Evolutionary conservation across 2,113 vertebrate species (phyloP), one percentile per base, ranked within the genome.

Genomic region (Hoplias malabaricus): DNA sequence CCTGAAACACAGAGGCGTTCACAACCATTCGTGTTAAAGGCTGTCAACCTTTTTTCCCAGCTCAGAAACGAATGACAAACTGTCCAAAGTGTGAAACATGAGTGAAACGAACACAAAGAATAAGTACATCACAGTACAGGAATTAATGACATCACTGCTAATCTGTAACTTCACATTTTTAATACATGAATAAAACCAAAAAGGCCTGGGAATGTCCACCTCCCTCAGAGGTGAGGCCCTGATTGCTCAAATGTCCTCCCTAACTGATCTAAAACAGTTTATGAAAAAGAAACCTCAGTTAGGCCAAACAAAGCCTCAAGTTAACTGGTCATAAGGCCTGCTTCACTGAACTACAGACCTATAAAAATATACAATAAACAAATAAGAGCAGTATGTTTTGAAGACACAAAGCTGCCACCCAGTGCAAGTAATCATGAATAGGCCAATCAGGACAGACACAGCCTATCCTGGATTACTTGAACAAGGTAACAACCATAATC

Each of bases 401-500:
- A 48, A 62, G 86, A 40, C 53, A 75, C 74, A 80, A 62, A 66
- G 91, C 84, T 86, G 87, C 89, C 88, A 93, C 93, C 96, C 90
- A 93, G 94, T 93, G 93, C 98, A 99, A 99, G 98, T 98, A 99
- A 97, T 95, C 96, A 83, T 94, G 96, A 96, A 98, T 93, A 99
- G 98, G 98, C 98, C 95, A 94, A 89, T 86, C 85, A 89, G 88
- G 89, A 93, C 82, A 90, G 87, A 93, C 92, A 98, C 96, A 99
- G 97, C 98, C 97, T 99, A 98, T 99, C 98, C 98, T 99, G 98
- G 98, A 98, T 99, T 99, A 99, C 98, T 99, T 99, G 98, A 99
- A 98, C 91, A 87, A 88, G 95, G 95, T 93, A 87, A 92, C 92
- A 91, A 92, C 92, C 73, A 33, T 56, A 13, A n/a, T 38, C 34